Evolutionary conservation across 1,140 invertebrate species (phyloP).

Genomic region (Mycetomoellerius zeteki): DNA sequence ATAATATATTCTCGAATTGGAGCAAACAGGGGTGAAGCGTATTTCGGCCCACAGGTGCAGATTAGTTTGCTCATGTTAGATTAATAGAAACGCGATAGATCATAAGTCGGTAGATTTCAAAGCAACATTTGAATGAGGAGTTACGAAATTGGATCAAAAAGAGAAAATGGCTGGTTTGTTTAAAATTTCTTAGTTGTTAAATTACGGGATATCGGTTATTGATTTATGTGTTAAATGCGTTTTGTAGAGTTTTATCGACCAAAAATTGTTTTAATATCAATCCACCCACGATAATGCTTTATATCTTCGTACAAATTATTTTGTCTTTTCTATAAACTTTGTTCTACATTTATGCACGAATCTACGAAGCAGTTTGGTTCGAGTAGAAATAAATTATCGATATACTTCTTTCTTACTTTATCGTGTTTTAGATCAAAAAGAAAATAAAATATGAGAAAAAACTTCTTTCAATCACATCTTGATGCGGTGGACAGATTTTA

Average conservation of each 20-base stretch:
- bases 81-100: constrained; percentile 48
- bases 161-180: constrained; percentile 19
- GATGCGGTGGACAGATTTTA: constrained; percentile 68
- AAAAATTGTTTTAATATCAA: constrained; percentile 63
- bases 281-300: constrained; percentile 51
- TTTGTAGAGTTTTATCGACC: constrained; percentile 75
- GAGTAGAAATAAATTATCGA: not conserved
- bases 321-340: not conserved
- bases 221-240: constrained; percentile 65
- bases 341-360: constrained; percentile 1
- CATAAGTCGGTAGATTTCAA: constrained; percentile 50
- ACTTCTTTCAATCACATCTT: constrained; percentile 24
- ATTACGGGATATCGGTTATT: constrained; percentile 60
- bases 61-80: constrained; percentile 69
- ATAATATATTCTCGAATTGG: constrained; percentile 39
- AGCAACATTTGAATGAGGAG: constrained; percentile 31
- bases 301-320: constrained; percentile 7
- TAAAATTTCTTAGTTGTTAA: constrained; percentile 59
- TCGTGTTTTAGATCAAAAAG: constrained; percentile 30
- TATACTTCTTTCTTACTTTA: constrained; percentile 23
- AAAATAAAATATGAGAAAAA: not conserved
- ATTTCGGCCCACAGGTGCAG: constrained; percentile 50
- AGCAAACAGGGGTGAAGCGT: constrained; percentile 40
- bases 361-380: constrained; percentile 13
- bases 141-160: constrained; percentile 15